phyloP scores from a whole-genome alignment of 2,113 vertebrate genomes.

The Vimba vimba region DNA sequence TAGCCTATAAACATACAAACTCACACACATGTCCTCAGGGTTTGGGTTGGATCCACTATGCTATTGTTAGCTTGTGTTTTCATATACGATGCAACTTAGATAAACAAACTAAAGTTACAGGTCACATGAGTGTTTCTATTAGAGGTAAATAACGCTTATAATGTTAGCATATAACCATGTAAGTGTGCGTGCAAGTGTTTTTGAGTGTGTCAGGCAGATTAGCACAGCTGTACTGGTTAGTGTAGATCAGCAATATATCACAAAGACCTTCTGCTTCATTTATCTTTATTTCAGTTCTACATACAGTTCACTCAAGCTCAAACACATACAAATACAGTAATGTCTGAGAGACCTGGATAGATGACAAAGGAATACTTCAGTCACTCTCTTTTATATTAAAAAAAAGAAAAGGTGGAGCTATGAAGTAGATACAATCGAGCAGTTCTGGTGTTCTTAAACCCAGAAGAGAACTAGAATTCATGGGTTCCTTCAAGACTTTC shows the following conservation, averaged over 20 bases:
- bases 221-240: slow-evolving; percentile 59
- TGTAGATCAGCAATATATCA: slow-evolving; percentile 39
- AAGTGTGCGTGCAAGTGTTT: slow-evolving; percentile 33
- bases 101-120: background rate
- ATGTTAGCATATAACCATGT: slow-evolving; percentile 46
- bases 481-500: background rate
- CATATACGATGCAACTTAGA: background rate
- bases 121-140: background rate
- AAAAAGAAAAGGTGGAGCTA: background rate
- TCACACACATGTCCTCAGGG: slow-evolving; percentile 50
- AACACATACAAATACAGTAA: background rate
- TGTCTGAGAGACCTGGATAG: background rate
- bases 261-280: slow-evolving; percentile 45
- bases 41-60: slow-evolving; percentile 23
- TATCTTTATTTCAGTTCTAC: slow-evolving; percentile 63
- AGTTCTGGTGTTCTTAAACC: background rate
- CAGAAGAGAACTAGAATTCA: background rate
- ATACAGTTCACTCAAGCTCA: background rate
- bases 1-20: slow-evolving; percentile 35
- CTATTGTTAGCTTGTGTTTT: slow-evolving; percentile 24
- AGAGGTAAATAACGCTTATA: slow-evolving; percentile 42
- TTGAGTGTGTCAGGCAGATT: slow-evolving; percentile 65
- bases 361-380: background rate
- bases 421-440: background rate
- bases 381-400: background rate